Evolutionary conservation across 2,113 vertebrate genomes (phyloP).

Genomic region (Sorex araneus): DNA sequence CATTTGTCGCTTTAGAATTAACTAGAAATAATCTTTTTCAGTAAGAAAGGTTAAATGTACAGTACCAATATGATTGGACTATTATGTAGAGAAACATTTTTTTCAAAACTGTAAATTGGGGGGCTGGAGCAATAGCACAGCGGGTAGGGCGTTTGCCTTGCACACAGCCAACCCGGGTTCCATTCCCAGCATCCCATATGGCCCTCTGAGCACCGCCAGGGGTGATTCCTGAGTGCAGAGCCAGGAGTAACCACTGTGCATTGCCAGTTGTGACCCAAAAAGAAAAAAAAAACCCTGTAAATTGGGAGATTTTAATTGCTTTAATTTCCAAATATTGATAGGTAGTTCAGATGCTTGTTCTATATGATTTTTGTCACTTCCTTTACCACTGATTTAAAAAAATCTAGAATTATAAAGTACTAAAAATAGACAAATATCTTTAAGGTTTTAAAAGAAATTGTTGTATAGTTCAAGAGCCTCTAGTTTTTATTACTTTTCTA

Average conservation of each 20-base stretch:
- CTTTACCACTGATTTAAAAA: not conserved
- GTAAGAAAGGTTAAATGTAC: slow-evolving; percentile 43
- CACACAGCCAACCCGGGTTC: too few relatives aligned
- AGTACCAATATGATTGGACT: not conserved
- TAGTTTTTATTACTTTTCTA: slow-evolving; percentile 1
- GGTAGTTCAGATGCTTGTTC: slow-evolving; percentile 7
- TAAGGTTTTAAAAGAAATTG: slow-evolving; percentile 1
- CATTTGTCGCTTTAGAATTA: slow-evolving; percentile 27
- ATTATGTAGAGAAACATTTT: not conserved
- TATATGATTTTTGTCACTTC: not conserved
- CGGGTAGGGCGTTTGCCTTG: too few relatives aligned
- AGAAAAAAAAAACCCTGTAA: too few relatives aligned
- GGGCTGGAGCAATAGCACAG: too few relatives aligned
- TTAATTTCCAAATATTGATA: slow-evolving; percentile 13
- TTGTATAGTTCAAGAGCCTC: not conserved
- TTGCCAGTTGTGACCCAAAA: too few relatives aligned
- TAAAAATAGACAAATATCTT: slow-evolving; percentile 24
- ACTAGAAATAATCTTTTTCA: slow-evolving; percentile 32
- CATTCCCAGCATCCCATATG: too few relatives aligned
- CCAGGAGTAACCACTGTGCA: too few relatives aligned
- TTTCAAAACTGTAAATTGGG: not conserved
- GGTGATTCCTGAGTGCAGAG: too few relatives aligned
- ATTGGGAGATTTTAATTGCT: not conserved
- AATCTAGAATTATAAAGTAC: not conserved
- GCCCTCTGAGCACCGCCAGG: too few relatives aligned